phyloP scores from a whole-genome alignment of 2,888 invertebrate species.

The Polyommatus icarus region DNA sequence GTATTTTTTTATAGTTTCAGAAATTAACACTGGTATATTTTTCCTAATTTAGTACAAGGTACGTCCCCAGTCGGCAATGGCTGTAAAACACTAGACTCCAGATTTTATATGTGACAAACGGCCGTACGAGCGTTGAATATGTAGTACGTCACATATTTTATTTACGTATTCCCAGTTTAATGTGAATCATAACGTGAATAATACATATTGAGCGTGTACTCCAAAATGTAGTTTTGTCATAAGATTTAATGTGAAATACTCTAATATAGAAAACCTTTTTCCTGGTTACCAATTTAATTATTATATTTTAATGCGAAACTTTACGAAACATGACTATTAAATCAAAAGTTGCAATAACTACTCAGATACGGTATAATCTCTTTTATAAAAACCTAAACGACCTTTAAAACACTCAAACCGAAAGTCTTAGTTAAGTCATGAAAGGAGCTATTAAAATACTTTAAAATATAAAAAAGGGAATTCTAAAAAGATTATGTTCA shows the following conservation, averaged over 20 bases:
- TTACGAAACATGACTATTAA: no score
- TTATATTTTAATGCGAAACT: no score
- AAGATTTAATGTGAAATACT: background rate
- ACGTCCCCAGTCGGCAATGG: background rate
- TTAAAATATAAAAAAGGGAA: constrained; percentile 22
- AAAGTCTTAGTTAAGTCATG: constrained; percentile 16
- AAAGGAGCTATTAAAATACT: constrained; percentile 19
- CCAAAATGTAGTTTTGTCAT: background rate
- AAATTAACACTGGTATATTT: background rate
- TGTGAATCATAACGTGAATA: background rate
- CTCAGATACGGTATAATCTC: background rate
- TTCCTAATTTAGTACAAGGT: background rate
- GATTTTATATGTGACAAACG: background rate
- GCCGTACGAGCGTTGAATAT: constrained; percentile 2
- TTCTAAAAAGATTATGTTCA: constrained; percentile 11
- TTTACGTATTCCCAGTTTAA: background rate
- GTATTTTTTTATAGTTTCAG: background rate
- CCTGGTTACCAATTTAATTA: background rate
- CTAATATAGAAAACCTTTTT: background rate
- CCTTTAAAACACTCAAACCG: background rate
- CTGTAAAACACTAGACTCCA: background rate
- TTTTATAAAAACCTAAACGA: background rate
- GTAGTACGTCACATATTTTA: background rate
- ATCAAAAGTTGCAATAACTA: background rate
- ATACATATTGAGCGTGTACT: background rate